phyloP scores from a whole-genome alignment of 1,140 invertebrate species.

The Sitobion miscanthi region DNA sequence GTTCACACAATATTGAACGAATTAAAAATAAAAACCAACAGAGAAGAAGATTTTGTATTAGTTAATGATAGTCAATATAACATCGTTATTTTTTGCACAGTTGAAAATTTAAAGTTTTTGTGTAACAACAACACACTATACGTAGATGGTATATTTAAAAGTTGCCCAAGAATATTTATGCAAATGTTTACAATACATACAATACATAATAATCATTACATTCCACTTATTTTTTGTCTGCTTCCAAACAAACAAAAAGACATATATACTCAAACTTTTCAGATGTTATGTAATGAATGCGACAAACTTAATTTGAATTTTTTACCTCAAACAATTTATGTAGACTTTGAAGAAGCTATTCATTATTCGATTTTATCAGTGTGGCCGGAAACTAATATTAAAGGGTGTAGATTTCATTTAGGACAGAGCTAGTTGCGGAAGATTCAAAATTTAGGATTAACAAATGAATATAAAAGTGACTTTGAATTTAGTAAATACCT shows the following conservation, averaged over 20 bases:
- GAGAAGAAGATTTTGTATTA: too few species aligned
- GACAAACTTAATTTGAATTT: background rate
- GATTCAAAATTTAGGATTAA: too few species aligned
- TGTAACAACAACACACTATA: background rate
- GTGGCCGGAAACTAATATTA: too few species aligned
- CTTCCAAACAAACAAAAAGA: background rate
- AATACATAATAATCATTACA: background rate
- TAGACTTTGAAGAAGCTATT: background rate
- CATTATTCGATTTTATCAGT: background rate
- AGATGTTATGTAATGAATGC: background rate
- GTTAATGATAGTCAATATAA: too few species aligned
- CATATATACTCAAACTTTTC: background rate
- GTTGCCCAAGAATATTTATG: background rate
- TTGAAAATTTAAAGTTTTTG: background rate
- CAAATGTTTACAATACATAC: background rate
- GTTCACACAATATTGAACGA: too few species aligned
- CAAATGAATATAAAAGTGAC: too few species aligned
- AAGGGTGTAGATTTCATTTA: too few species aligned
- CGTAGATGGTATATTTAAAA: background rate
- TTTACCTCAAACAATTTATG: background rate
- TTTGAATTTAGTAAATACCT: too few species aligned
- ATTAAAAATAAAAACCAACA: too few species aligned
- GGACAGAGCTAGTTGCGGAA: too few species aligned
- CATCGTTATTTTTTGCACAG: too few species aligned
- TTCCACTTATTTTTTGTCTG: background rate